Conservation (phyloP, 2,888 invertebrate genomes). For the Camptogramma bilineatum region DNA sequence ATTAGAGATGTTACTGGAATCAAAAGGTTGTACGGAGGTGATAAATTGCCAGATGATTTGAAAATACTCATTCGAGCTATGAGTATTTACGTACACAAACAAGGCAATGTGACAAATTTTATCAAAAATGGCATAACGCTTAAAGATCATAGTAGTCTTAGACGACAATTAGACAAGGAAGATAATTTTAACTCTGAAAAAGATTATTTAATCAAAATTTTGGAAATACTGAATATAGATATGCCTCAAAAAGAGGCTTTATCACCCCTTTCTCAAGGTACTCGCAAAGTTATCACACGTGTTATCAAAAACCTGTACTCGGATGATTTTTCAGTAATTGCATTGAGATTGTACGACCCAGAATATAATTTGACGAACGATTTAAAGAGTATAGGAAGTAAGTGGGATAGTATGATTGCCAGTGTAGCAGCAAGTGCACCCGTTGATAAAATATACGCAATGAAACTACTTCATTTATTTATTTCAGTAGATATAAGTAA, state of each 20-base stretch:
- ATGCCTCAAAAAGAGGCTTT: conserved; percentile 50
- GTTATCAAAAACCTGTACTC: conserved; percentile 54
- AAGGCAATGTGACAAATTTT: conserved; percentile 40
- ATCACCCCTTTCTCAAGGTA: conserved; percentile 48
- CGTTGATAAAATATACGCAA: conserved; percentile 52
- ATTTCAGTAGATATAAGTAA: conserved; percentile 59
- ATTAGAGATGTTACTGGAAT: conserved; percentile 58
- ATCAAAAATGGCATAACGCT: conserved; percentile 27
- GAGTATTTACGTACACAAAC: conserved; percentile 58
- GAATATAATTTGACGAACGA: conserved; percentile 57
- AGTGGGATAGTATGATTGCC: conserved; percentile 54
- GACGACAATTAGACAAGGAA: conserved; percentile 11
- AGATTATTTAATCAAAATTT: conserved; percentile 52
- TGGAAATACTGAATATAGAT: conserved; percentile 56
- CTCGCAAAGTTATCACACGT: conserved; percentile 58
- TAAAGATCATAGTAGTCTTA: conserved; percentile 17
- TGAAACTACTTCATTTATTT: conserved; percentile 63
- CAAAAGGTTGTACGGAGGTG: conserved; percentile 48
- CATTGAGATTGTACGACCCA: conserved; percentile 47
- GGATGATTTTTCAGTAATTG: conserved; percentile 47
- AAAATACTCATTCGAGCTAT: conserved; percentile 56
- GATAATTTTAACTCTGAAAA: conserved; percentile 36
- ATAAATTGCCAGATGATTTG: conserved; percentile 54
- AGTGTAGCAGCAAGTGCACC: conserved; percentile 47
- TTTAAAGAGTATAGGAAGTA: conserved; percentile 55